Evolutionary conservation across 2,797 vertebrate species (phyloP).

Genomic region (Saguinus oedipus): DNA sequence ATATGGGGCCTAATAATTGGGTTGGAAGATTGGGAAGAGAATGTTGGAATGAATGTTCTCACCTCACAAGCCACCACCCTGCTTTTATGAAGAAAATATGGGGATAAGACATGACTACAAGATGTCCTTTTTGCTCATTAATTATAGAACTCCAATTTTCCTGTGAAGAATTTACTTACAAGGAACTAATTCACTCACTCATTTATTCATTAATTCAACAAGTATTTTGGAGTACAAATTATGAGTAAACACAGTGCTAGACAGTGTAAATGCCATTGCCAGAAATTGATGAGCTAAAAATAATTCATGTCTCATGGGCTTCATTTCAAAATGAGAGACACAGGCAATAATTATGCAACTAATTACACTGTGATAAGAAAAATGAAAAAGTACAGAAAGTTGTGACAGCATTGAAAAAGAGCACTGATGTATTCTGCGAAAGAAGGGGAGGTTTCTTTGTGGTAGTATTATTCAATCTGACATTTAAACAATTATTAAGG

Average conservation of each 20-base stretch:
- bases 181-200: background rate
- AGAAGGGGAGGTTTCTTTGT: background rate
- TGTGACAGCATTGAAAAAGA: background rate
- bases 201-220: background rate
- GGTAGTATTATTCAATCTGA: background rate
- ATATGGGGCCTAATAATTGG: background rate
- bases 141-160: background rate
- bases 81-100: background rate
- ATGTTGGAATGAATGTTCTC: background rate
- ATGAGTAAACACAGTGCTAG: background rate
- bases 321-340: background rate
- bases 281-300: background rate
- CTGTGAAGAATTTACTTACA: background rate
- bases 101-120: background rate
- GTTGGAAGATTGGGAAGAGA: background rate
- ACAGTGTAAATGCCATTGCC: background rate
- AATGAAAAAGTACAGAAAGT: background rate
- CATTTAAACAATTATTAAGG: background rate
- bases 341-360: background rate
- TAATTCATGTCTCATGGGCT: background rate
- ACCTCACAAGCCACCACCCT: background rate
- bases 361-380: background rate
- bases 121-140: background rate
- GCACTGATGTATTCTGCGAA: background rate
- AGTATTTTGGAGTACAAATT: background rate